Base-by-base conservation (phyloP, 1,140 invertebrate genomes). In the Diprion similis region DNA sequence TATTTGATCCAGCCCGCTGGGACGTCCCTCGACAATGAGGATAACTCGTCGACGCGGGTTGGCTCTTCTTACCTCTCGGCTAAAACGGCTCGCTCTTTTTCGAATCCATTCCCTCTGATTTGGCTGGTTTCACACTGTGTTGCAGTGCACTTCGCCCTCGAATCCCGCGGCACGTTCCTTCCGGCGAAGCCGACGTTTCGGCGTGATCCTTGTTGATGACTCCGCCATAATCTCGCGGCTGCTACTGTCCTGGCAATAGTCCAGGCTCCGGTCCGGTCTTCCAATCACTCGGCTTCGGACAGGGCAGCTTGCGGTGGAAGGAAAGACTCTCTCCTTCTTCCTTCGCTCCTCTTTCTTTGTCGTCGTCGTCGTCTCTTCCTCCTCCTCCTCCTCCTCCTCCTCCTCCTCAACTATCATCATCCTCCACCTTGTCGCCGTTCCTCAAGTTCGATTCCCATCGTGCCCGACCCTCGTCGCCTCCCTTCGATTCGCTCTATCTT, bases 221-320 rank as follows among this genome's bases (percentile, higher is more conserved):
- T 59, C 51, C 51, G 51, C 51, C 51, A 59, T 59, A 59, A 59
- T 59, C 51, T 59, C 51, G 51, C 51, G 51, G 51, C 51, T 59
- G 51, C n/a, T 15, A 17, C 11, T 59, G 51, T 17, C 7, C n/a
- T 59, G 51, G 51, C 51, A 59, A 17, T 59, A 59, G 51, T 13
- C 51, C 51, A 59, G 51, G 51, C 24, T 6, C 6, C n/a, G 51
- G 9, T 8, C 51, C 51, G 51, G 51, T 15, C 51, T 59, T 59
- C 51, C 51, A 59, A 59, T 59, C 51, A 59, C 51, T 59, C n/a
- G 51, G 51, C n/a, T 59, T 59, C n/a, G 51, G 51, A 59, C 51
- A 10, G n/a, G 51, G n/a, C n/a, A 15, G 51, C 51, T 59, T 59
- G 51, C n/a, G 51, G 6, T 59, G 51, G 51, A 13, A 59, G 51